Evolutionary conservation across 2,113 vertebrate species (phyloP), one percentile per base, ranked within the genome.

Genomic region (Heloderma charlesbogerti): DNA sequence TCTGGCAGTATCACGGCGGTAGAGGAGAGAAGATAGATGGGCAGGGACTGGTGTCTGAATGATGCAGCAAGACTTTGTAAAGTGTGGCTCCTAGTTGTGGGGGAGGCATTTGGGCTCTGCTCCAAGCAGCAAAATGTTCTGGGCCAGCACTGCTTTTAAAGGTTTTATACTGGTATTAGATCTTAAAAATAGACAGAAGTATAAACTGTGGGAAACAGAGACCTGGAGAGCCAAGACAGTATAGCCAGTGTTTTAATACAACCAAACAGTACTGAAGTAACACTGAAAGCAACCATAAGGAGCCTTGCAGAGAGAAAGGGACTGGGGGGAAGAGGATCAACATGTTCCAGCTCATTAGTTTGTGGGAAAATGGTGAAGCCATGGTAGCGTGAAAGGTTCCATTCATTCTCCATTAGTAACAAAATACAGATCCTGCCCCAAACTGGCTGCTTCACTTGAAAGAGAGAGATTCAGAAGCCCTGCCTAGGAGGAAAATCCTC

Each of bases 341-440:
- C 48, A 2, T 79, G 90, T 71, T 88, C 79, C 4, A 54, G 40
- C 66, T 91, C 54, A n/a, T 92, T 80, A 81, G 37, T 90, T 15
- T 0, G 54, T 3, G 89, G 91, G 12, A 94, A 89, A 6, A 43
- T 67, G 48, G 37, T 18, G 82, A 80, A 66, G 16, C 63, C 72
- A 84, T 48, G 15, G 13, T 77, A 74, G 78, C 75, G 37, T 93
- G 89, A 96, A 95, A 96, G 57, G 51, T 45, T 78, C 90, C 71
- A 92, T 95, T 96, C 89, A 94, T 84, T 92, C 31, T 6, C 43
- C 2, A 82, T 6, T 7, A 89, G 82, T 71, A 89, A 90, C 34
- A 92, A 92, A 90, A 37, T 82, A 85, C 27, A 0, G 79, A 63
- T 91, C 85, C 60, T 79, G 82, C 80, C 72, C 91, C 43, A 78